Percentiles rank a stretch among this genome's conserved stretches.
Evolutionary conservation across 1,140 invertebrate species (phyloP).

Genomic region (Rhagoletis pomonella): DNA sequence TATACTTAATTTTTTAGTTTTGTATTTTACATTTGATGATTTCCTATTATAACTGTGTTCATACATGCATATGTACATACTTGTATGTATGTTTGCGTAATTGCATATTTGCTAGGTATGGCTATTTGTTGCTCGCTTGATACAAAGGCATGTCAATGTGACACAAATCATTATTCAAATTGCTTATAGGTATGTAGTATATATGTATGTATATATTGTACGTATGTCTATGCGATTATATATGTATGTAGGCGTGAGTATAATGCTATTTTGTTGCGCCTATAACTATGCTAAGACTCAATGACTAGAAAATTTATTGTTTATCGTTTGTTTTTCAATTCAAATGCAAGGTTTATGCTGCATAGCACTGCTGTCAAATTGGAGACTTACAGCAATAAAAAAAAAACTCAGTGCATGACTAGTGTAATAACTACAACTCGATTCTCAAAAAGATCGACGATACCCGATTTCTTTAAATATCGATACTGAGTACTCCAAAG

Average conservation of each 20-base stretch:
- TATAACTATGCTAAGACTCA: conserved; percentile 37
- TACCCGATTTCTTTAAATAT: no score
- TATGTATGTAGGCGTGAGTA: neutral
- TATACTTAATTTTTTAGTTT: neutral
- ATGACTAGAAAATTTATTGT: conserved; percentile 34
- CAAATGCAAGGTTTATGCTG: neutral
- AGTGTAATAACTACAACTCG: no score
- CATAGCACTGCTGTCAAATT: neutral
- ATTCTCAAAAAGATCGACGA: no score
- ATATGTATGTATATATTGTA: neutral
- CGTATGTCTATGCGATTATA: no score
- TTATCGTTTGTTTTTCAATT: conserved; percentile 25
- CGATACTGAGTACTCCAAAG: no score
- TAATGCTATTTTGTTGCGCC: conserved; percentile 2
- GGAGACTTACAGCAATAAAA: no score
- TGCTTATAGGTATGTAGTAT: neutral
- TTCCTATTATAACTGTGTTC: neutral
- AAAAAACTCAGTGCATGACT: no score
- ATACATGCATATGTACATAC: neutral
- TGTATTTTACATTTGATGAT: neutral
- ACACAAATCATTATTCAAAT: conserved; percentile 21
- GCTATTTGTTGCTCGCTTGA: neutral
- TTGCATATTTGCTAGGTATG: neutral
- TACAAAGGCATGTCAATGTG: conserved; percentile 51
- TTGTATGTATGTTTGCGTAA: neutral